Percentiles rank a stretch among this genome's conserved stretches.
These are phyloP conservation scores for Pungitius pungitius DNA, from an alignment of 2,113 vertebrate species.

Conservation along the genomic window DNA sequence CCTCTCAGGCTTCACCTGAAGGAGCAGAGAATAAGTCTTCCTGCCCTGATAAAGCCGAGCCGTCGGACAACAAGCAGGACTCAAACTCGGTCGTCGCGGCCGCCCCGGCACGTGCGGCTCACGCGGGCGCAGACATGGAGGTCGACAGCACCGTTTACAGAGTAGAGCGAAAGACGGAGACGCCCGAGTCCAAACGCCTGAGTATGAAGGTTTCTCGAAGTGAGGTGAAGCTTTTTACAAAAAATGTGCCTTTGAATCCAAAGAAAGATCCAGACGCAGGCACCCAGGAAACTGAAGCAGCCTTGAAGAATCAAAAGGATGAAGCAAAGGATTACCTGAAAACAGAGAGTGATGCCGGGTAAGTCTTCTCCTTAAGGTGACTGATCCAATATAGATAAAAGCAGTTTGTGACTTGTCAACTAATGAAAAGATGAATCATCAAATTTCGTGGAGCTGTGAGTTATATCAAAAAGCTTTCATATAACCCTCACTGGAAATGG, in stretches of 20 bases:
- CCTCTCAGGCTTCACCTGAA: conserved; percentile 56
- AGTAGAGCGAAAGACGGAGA: conserved; percentile 76
- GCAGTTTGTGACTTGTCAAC: background rate
- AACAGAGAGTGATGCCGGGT: conserved; percentile 56
- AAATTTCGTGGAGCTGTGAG: background rate
- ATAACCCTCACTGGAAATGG: background rate
- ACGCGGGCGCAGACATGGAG: conserved; percentile 56
- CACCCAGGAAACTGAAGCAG: background rate
- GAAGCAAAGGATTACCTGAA: conserved; percentile 25
- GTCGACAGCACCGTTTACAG: conserved; percentile 48
- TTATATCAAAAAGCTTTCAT: background rate
- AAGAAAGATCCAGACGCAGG: background rate
- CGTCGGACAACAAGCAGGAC: conserved; percentile 33
- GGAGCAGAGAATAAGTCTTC: conserved; percentile 39
- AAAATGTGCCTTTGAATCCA: conserved; percentile 64
- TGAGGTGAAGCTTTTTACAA: conserved; percentile 73
- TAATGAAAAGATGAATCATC: conserved; percentile 2
- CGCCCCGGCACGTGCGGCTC: background rate
- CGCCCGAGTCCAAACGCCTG: conserved; percentile 75
- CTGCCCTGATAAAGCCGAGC: conserved; percentile 16
- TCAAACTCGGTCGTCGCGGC: conserved; percentile 25
- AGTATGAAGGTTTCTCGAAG: conserved; percentile 75
- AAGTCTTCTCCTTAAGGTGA: conserved; percentile 21
- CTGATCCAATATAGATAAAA: background rate
- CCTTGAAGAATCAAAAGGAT: conserved; percentile 15